Evolutionary conservation across 2,113 vertebrate genomes (phyloP), one percentile per base, ranked within the genome.

Genomic region (Ailurus styani): DNA sequence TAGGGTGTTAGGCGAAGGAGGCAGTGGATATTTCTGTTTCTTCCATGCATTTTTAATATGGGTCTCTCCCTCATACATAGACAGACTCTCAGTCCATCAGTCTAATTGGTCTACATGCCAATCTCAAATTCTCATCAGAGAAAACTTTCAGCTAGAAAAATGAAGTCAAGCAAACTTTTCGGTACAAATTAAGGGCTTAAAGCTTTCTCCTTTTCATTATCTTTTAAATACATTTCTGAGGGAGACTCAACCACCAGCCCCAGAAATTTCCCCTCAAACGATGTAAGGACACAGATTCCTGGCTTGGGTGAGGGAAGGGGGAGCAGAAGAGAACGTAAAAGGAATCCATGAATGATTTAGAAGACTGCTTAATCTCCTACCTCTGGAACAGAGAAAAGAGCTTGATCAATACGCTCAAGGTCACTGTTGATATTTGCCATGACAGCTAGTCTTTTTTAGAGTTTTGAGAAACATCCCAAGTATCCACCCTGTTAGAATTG

Each of bases 321-420:
- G 96, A 62, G 4, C 81, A 86, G 82, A 97, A 87, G 96, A 97
- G 97, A 97, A 78, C 90, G 93, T 98, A 96, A 72, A 95, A 96
- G 91, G 93, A 94, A 90, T 95, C 98, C 98, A 99, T 99, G 98
- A 99, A 99, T 99, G 98, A 99, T 99, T 99, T 99, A 99, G 98
- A 98, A 98, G 97, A 92, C 93, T 97, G 98, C 99, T 99, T 99
- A 99, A 98, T 97, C 99, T 99, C 99, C 97, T 97, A 70, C 98
- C 97, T 97, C 98, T 99, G 98, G 98, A 98, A 98, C 97, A 96
- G 97, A 98, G 98, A 97, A 95, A 93, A 98, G 98, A 98, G 95
- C 94, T 97, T 78, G 72, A 99, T 99, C 98, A 96, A 99, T 99
- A 99, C 82, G 98, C 97, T 99, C 99, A 99, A 99, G 99, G 99